phyloP scores from a whole-genome alignment of 2,797 vertebrate genomes.

The Propithecus deckenii region DNA sequence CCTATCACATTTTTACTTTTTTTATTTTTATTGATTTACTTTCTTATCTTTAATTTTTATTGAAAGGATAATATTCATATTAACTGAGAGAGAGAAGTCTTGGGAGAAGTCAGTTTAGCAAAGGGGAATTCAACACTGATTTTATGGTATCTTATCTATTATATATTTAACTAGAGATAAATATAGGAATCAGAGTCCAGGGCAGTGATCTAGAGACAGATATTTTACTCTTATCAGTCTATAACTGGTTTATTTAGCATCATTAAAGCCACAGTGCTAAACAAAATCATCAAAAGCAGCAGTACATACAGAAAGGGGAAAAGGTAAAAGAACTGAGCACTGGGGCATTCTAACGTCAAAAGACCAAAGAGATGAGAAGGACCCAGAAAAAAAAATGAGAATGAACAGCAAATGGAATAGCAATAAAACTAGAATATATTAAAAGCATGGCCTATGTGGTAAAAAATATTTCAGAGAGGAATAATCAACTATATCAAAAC shows the following conservation, averaged over 20 bases:
- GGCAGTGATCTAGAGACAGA: not conserved
- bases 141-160: not conserved
- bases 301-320: not conserved
- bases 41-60: not conserved
- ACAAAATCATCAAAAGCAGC: not conserved
- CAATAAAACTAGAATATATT: not conserved
- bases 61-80: not conserved
- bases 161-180: not conserved
- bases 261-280: not conserved
- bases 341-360: not conserved
- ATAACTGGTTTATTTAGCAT: not conserved
- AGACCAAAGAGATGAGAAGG: not conserved
- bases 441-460: not conserved
- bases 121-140: not conserved
- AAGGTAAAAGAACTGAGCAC: not conserved
- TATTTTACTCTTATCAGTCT: not conserved
- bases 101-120: not conserved
- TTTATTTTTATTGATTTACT: not conserved
- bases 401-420: not conserved
- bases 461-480: not conserved
- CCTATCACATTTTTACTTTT: not conserved
- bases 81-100: not conserved
- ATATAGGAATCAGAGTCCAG: not conserved
- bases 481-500: not conserved
- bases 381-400: not conserved